Conservation (phyloP, 2,113 vertebrate genomes). For the Phodopus roborovskii region DNA sequence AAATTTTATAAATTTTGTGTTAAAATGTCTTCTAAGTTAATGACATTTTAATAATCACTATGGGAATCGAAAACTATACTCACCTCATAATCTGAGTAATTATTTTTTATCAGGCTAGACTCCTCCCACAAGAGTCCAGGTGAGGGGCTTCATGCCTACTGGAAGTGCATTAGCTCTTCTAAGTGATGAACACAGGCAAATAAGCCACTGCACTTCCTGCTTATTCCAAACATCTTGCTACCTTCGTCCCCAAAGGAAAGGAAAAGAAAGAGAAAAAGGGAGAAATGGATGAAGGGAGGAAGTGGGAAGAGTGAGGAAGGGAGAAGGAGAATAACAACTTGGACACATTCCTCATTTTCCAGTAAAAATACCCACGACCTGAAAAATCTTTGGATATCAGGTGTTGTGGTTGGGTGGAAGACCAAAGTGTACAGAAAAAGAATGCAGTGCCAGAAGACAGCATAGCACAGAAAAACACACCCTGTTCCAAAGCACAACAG, state of each 20-base stretch:
- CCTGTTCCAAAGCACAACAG: conserved; percentile 69
- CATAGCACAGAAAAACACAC: conserved; percentile 69
- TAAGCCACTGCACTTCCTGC: conserved; percentile 71
- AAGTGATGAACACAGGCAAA: conserved; percentile 73
- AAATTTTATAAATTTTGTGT: conserved; percentile 76
- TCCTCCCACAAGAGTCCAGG: conserved; percentile 76
- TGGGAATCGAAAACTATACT: conserved; percentile 78
- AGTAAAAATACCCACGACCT: conserved; percentile 73
- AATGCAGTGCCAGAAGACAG: conserved; percentile 65
- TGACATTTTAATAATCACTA: conserved; percentile 81
- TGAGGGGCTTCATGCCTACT: conserved; percentile 73
- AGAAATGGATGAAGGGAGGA: not conserved
- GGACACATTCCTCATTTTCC: conserved; percentile 75
- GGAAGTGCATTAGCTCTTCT: conserved; percentile 78
- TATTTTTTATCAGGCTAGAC: conserved; percentile 79
- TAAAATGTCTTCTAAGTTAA: conserved; percentile 78
- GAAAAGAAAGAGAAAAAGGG: not conserved
- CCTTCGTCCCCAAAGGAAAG: not conserved
- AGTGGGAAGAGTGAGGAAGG: not conserved
- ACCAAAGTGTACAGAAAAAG: conserved; percentile 78
- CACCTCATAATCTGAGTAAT: conserved; percentile 75
- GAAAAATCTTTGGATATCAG: conserved; percentile 76
- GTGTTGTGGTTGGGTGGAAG: conserved; percentile 80
- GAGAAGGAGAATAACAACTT: conserved; percentile 64
- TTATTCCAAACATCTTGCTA: conserved; percentile 74